A percentile compares a stretch with the other conserved stretches of the same genome.
Conservation (phyloP, 2,113 vertebrate genomes). For the Smithornis capensis region DNA sequence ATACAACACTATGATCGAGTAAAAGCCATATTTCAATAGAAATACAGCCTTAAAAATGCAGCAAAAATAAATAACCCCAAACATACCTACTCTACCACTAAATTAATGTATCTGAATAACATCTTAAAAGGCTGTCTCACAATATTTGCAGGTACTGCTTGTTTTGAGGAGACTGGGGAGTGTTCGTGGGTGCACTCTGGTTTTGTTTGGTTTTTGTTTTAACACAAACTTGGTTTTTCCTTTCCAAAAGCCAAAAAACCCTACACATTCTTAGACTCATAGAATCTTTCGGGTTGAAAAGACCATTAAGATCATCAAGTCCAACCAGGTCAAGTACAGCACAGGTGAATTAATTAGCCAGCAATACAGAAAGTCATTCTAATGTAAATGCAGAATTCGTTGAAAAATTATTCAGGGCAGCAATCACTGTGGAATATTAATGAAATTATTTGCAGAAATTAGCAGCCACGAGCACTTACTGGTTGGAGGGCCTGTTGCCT, state of each 20-base stretch:
- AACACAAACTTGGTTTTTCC: not conserved
- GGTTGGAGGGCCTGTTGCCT: conserved; percentile 92
- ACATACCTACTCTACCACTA: not conserved
- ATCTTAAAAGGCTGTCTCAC: not conserved
- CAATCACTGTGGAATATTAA: not conserved
- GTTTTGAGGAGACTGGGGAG: not conserved
- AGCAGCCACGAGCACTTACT: conserved; percentile 74
- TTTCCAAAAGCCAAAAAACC: not conserved
- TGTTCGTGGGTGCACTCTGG: not conserved
- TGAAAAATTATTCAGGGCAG: not conserved
- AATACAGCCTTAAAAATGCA: not conserved
- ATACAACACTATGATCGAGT: not conserved
- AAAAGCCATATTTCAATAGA: not conserved
- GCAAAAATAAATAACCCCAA: not conserved
- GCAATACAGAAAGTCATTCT: not conserved
- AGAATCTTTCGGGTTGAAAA: not conserved
- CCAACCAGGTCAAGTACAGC: not conserved
- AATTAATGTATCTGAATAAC: not conserved
- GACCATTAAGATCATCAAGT: not conserved
- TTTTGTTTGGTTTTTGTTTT: not conserved
- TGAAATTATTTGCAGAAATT: accelerated
- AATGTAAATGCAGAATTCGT: not conserved
- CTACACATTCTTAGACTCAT: not conserved
- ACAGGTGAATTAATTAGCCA: not conserved
- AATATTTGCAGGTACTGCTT: not conserved